Percentiles rank a stretch among this genome's conserved stretches.
phyloP scores from a whole-genome alignment of 2,113 vertebrate species.

The Malurus melanocephalus region DNA sequence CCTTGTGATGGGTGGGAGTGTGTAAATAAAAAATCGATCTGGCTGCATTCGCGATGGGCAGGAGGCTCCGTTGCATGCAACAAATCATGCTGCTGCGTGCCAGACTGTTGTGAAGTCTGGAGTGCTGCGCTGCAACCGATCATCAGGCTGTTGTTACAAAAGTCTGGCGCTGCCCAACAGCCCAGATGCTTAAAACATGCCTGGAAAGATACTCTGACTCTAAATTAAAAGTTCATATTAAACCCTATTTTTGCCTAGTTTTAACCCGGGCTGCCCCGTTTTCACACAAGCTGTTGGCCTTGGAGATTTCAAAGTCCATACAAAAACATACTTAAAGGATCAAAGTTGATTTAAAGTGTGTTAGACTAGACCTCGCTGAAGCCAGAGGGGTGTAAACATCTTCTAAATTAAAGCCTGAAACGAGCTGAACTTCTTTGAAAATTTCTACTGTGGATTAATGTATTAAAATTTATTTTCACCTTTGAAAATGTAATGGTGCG shows the following conservation, averaged over 20 bases:
- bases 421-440: background rate
- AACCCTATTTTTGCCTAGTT: background rate
- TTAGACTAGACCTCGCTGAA: background rate
- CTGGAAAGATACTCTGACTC: background rate
- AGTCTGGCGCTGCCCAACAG: background rate
- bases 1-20: background rate
- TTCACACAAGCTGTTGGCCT: rapidly evolving
- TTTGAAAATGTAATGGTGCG: background rate
- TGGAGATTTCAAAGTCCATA: background rate
- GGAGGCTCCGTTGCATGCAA: background rate
- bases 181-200: background rate
- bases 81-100: background rate
- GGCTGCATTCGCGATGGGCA: background rate
- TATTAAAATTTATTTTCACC: background rate
- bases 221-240: background rate
- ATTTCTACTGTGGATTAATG: background rate
- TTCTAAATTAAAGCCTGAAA: background rate
- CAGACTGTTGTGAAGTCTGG: background rate
- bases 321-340: background rate
- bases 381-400: background rate
- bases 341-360: background rate
- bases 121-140: background rate
- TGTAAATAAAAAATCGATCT: background rate
- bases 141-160: background rate
- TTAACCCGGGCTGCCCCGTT: background rate